Conservation (phyloP, 2,888 invertebrate species). For the Heliconius ismenius region DNA sequence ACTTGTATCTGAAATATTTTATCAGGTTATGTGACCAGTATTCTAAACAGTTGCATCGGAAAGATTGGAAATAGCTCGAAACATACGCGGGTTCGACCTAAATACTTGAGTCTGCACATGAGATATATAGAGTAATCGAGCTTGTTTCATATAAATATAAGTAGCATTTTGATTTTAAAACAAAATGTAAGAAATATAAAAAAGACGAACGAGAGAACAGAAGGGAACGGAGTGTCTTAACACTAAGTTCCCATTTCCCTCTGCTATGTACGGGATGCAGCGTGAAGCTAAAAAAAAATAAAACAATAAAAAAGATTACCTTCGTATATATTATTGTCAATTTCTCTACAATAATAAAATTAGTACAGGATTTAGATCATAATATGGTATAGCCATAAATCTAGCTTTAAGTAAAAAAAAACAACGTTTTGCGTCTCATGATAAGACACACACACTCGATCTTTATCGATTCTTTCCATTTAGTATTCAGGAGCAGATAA, state of each 20-base stretch:
- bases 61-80: constrained; percentile 70
- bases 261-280: not conserved
- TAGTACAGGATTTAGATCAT: not conserved
- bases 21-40: constrained; percentile 23
- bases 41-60: constrained; percentile 50
- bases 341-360: not conserved
- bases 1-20: constrained; percentile 4
- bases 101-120: constrained; percentile 53
- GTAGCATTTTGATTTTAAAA: not conserved
- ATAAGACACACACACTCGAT: constrained; percentile 45
- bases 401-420: no score
- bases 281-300: not conserved
- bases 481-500: constrained; percentile 58
- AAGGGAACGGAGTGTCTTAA: not conserved
- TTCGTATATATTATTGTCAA: not conserved
- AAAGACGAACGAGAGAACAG: no score
- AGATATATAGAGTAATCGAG: constrained; percentile 18
- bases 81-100: constrained; percentile 63
- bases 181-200: not conserved
- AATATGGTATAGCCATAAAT: not conserved
- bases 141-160: not conserved
- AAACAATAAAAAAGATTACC: not conserved
- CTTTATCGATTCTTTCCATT: constrained; percentile 27
- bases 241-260: not conserved
- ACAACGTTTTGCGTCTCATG: not conserved